Percentiles rank a stretch among this genome's conserved stretches.
phyloP scores from a whole-genome alignment of 2,113 vertebrate genomes.

The Gorsachius goisagi region DNA sequence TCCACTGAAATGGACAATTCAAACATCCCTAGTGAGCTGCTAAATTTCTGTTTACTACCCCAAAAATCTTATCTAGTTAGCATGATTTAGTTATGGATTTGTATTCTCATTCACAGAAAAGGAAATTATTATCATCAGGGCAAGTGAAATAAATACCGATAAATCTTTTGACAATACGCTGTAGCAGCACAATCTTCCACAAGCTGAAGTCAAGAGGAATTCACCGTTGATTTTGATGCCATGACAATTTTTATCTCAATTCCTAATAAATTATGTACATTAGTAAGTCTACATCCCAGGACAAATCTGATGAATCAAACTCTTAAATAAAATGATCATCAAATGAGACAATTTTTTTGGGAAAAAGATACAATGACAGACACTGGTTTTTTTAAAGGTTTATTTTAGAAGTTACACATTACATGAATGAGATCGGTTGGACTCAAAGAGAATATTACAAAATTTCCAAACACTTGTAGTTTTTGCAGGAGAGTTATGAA shows the following conservation, averaged over 20 bases:
- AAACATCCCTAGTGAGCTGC: not conserved
- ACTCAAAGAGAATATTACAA: not conserved
- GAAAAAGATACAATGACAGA: not conserved
- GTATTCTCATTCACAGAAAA: conserved; percentile 33
- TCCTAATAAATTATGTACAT: not conserved
- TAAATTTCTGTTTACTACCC: not conserved
- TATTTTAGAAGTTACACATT: not conserved
- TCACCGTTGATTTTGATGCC: not conserved
- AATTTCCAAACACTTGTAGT: not conserved
- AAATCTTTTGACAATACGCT: not conserved
- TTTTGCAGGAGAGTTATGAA: not conserved
- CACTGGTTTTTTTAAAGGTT: not conserved
- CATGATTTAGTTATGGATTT: not conserved
- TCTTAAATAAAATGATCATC: not conserved
- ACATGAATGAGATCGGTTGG: not conserved
- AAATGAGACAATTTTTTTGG: not conserved
- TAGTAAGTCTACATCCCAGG: not conserved
- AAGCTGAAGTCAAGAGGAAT: not conserved
- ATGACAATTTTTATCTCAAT: not conserved
- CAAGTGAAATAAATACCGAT: not conserved
- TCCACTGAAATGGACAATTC: not conserved
- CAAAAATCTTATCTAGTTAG: not conserved
- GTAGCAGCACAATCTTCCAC: not conserved
- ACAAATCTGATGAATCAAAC: not conserved
- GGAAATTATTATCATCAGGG: not conserved